These are phyloP conservation scores for Hirtodrosophila trivittata DNA, from an alignment of 2,888 invertebrate species.

Conservation along the genomic window DNA sequence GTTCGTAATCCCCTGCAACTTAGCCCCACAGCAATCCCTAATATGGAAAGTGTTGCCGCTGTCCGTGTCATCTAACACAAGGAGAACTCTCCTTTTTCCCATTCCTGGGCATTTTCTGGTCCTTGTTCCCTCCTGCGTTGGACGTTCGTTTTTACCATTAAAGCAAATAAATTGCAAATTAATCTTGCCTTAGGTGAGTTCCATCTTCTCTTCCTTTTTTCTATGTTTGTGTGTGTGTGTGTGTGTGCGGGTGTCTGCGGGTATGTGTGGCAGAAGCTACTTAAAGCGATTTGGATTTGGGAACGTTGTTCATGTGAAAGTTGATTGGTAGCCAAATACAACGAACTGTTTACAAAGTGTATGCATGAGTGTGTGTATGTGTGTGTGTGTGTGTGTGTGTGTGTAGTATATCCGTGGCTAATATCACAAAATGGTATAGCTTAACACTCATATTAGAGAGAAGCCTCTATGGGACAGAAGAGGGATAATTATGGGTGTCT, in stretches of 20 bases:
- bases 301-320: conserved; percentile 20
- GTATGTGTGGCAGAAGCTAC: conserved; percentile 23
- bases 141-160: conserved; percentile 57
- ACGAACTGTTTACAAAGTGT: conserved; percentile 10
- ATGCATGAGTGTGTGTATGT: conserved; percentile 4
- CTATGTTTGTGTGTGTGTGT: background rate
- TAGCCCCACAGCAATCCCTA: conserved; percentile 9
- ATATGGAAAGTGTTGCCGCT: conserved; percentile 50
- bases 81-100: conserved; percentile 18
- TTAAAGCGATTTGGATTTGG: conserved; percentile 57
- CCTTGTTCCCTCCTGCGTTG: background rate
- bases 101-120: background rate
- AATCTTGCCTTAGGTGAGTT: conserved; percentile 71
- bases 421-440: conserved; percentile 23
- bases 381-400: conserved; percentile 8
- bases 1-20: conserved; percentile 11
- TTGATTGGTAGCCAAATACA: conserved; percentile 19
- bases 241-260: conserved; percentile 10
- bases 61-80: conserved; percentile 17
- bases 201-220: conserved; percentile 12
- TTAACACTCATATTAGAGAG: conserved; percentile 4
- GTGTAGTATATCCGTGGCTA: background rate
- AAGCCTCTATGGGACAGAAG: conserved; percentile 33
- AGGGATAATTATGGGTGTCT: conserved; percentile 42
- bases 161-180: conserved; percentile 79